A percentile compares a stretch with the other conserved stretches of the same genome.
Conservation (phyloP, 2,888 invertebrate genomes). For the Caenorhabditis japonica region DNA sequence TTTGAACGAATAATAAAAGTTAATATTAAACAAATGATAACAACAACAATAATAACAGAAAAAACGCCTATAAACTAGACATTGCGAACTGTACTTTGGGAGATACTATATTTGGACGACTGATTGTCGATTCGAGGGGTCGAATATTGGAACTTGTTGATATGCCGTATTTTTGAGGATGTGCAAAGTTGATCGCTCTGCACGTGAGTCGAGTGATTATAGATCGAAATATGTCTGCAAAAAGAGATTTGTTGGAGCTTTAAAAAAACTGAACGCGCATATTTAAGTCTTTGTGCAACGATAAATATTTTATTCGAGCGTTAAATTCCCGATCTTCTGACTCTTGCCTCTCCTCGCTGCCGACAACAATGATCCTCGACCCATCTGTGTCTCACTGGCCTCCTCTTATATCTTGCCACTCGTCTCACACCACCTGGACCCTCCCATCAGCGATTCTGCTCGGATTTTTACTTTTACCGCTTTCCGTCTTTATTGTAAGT, state of each 20-base stretch:
- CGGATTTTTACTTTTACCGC: too few relatives aligned
- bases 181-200: not conserved
- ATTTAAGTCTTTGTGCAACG: not conserved
- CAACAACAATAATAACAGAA: not conserved
- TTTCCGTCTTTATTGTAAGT: too few relatives aligned
- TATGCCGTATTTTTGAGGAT: slow-evolving; percentile 20
- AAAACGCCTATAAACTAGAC: slow-evolving; percentile 12
- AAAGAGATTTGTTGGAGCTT: not conserved
- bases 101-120: slow-evolving; percentile 13
- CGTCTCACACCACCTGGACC: too few relatives aligned
- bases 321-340: too few relatives aligned
- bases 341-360: too few relatives aligned
- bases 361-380: too few relatives aligned
- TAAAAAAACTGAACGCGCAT: too few relatives aligned
- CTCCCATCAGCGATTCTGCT: too few relatives aligned
- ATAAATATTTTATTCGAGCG: too few relatives aligned
- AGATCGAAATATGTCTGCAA: slow-evolving; percentile 22
- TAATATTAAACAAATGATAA: slow-evolving; percentile 1
- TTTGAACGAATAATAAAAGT: slow-evolving; percentile 8
- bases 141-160: slow-evolving; percentile 12
- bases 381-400: too few relatives aligned
- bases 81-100: not conserved
- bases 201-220: slow-evolving; percentile 14
- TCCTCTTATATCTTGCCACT: too few relatives aligned
- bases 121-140: slow-evolving; percentile 2